Percentiles rank a stretch among this genome's conserved stretches.
Conservation (phyloP, 2,113 vertebrate species). For the Peromyscus polionotus region DNA sequence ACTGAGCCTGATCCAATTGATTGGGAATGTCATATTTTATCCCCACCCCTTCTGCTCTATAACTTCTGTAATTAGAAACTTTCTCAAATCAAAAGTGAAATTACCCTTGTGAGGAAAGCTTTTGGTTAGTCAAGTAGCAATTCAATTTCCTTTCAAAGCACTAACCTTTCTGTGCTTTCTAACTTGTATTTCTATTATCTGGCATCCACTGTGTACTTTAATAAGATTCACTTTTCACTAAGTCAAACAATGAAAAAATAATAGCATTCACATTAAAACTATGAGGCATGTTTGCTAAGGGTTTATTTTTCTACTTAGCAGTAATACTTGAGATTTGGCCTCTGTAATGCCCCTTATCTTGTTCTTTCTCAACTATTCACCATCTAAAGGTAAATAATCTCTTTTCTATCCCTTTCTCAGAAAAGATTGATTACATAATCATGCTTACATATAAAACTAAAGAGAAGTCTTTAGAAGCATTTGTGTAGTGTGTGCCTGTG, state of each 20-base stretch:
- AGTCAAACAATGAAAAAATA: constrained; percentile 13
- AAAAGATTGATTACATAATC: not conserved
- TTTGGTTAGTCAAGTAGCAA: constrained; percentile 9
- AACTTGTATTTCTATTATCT: constrained; percentile 52
- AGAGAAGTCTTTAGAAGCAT: not conserved
- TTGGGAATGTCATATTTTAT: not conserved
- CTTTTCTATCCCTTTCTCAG: not conserved
- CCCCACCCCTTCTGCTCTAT: not conserved
- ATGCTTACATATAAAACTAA: not conserved
- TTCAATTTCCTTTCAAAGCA: constrained; percentile 35
- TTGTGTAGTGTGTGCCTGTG: not conserved
- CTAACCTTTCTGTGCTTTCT: constrained; percentile 29
- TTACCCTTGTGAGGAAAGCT: constrained; percentile 45
- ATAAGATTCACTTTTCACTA: not conserved
- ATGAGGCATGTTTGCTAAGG: not conserved
- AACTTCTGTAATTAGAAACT: constrained; percentile 19
- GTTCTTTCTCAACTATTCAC: not conserved
- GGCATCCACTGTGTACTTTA: not conserved
- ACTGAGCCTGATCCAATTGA: not conserved
- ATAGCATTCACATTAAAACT: constrained; percentile 18
- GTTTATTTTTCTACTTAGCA: not conserved
- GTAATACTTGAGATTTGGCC: not conserved
- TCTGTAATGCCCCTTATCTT: not conserved
- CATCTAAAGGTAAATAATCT: not conserved
- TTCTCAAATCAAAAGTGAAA: constrained; percentile 30